Conservation (phyloP, 1,140 invertebrate species). For the Leptonema lineaticorne region DNA sequence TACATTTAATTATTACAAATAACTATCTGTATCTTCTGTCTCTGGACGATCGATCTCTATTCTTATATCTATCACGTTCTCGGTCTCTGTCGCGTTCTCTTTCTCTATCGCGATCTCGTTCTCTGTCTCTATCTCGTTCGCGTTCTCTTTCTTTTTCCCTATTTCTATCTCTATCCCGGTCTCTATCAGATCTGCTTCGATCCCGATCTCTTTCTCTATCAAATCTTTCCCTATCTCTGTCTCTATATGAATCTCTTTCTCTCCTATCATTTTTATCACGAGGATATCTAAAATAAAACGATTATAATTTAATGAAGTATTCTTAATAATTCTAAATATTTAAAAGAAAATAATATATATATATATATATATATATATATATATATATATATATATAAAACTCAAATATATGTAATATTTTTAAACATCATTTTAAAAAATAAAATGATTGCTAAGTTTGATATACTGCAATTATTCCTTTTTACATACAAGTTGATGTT, state of each 20-base stretch:
- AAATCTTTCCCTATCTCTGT: constrained; percentile 37
- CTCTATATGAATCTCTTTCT: constrained; percentile 32
- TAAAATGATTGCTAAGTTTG: too few relatives aligned
- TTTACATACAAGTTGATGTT: too few relatives aligned
- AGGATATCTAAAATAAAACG: constrained; percentile 29
- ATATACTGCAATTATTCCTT: too few relatives aligned
- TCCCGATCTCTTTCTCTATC: constrained; percentile 48
- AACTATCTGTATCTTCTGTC: constrained; percentile 27
- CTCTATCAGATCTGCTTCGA: constrained; percentile 43
- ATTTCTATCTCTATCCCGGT: constrained; percentile 42
- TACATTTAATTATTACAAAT: not conserved
- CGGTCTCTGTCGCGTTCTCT: constrained; percentile 46
- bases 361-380: too few relatives aligned
- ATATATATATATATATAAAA: too few relatives aligned
- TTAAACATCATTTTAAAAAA: too few relatives aligned
- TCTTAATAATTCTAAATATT: too few relatives aligned
- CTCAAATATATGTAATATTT: too few relatives aligned
- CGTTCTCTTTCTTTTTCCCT: constrained; percentile 46
- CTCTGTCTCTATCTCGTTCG: constrained; percentile 45
- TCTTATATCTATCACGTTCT: constrained; percentile 51
- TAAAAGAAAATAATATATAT: too few relatives aligned
- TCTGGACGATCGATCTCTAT: constrained; percentile 31
- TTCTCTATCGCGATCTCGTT: constrained; percentile 45
- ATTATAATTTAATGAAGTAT: too few relatives aligned
- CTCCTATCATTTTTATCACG: constrained; percentile 28